A percentile compares a stretch with the other conserved stretches of the same genome.
These are phyloP conservation scores for Phortica variegata DNA, from an alignment of 1,140 invertebrate genomes.

Conservation along the genomic window DNA sequence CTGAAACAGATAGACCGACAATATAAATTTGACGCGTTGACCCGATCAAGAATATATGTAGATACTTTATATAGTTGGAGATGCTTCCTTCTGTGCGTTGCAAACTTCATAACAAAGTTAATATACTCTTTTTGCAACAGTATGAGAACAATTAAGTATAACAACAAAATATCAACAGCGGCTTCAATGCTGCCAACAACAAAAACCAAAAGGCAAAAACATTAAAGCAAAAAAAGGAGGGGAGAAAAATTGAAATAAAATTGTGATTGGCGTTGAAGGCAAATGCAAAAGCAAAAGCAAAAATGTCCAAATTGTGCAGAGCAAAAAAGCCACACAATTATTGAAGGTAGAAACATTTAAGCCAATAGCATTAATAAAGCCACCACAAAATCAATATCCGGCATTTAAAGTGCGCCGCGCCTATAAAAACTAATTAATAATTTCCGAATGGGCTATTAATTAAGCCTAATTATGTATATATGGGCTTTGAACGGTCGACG, in stretches of 20 bases:
- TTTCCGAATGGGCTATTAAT: slow-evolving; percentile 58
- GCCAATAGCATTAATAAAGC: slow-evolving; percentile 58
- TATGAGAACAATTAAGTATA: slow-evolving; percentile 43
- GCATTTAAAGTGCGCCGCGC: slow-evolving; percentile 56
- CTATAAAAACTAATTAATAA: slow-evolving; percentile 58
- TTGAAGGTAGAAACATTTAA: slow-evolving; percentile 56
- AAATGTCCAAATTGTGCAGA: slow-evolving; percentile 29
- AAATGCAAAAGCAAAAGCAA: too few species aligned
- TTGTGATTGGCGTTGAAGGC: too few species aligned
- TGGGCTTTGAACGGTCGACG: too few species aligned
- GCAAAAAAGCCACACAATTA: slow-evolving; percentile 53
- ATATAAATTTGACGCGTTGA: too few species aligned
- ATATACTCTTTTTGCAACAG: too few species aligned
- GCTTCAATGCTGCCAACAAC: slow-evolving; percentile 11
- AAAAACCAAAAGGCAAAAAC: slow-evolving; percentile 13
- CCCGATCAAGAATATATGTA: too few species aligned
- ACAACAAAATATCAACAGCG: slow-evolving; percentile 21
- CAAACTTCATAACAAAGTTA: too few species aligned
- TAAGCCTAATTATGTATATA: slow-evolving; percentile 54
- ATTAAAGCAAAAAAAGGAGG: too few species aligned
- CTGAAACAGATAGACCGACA: too few species aligned
- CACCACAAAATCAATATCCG: slow-evolving; percentile 58
- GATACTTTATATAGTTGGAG: too few species aligned
- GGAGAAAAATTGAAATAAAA: too few species aligned
- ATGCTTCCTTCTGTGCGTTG: too few species aligned